These are phyloP conservation scores for Polypedilum vanderplanki DNA, from an alignment of 1,140 invertebrate genomes.

Conservation along the genomic window DNA sequence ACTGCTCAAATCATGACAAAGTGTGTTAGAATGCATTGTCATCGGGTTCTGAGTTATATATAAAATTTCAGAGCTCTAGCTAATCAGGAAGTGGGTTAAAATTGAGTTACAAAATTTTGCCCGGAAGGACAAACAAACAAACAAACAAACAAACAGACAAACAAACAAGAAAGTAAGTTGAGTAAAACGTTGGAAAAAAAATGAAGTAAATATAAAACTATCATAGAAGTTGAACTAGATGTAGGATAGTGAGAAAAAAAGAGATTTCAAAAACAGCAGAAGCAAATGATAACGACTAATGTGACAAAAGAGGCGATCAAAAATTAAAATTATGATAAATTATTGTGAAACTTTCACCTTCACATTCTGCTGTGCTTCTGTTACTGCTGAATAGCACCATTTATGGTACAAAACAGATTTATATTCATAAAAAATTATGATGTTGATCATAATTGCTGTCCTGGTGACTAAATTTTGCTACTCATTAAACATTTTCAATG, in stretches of 20 bases:
- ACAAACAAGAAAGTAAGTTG: too few species aligned
- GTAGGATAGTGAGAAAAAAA: background rate
- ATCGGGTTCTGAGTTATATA: too few species aligned
- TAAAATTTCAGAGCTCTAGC: too few species aligned
- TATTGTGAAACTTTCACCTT: slow-evolving; percentile 18
- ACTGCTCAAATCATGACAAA: too few species aligned
- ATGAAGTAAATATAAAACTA: background rate
- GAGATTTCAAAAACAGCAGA: slow-evolving; percentile 17
- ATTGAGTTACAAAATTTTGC: too few species aligned
- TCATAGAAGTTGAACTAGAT: background rate
- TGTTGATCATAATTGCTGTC: background rate
- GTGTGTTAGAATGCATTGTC: too few species aligned
- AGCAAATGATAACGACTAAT: background rate
- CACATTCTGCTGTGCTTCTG: background rate
- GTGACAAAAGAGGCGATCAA: background rate
- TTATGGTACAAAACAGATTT: background rate
- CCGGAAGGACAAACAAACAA: too few species aligned
- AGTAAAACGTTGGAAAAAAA: too few species aligned
- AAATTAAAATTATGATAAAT: slow-evolving; percentile 15
- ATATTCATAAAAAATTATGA: background rate
- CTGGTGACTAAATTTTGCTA: background rate
- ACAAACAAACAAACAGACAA: too few species aligned
- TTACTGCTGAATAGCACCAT: background rate
- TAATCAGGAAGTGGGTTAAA: too few species aligned
- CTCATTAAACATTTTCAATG: background rate